Base-by-base conservation (phyloP, 2,888 invertebrate genomes). In the Harpagoxenus sublaevis region DNA sequence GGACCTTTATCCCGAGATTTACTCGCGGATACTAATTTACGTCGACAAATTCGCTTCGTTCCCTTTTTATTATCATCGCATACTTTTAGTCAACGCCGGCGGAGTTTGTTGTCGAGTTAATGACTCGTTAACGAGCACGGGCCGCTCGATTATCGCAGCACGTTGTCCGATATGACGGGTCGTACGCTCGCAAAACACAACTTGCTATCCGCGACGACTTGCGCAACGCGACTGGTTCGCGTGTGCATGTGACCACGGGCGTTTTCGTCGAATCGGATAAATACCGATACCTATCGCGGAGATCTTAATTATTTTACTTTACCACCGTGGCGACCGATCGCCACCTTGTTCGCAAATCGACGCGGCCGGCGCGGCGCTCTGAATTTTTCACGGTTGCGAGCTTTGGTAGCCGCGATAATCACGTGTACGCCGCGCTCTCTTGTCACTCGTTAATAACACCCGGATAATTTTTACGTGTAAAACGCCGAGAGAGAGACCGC, bases 271-370 rank as follows among this genome's bases (percentile, higher is more conserved):
- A 75, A 85, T 85, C 68, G 78, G 42, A 70, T 66, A 55, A 85
- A 84, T 62, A 51, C 53, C 83, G 77, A 77, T 83, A 68, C 48
- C 35, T 84, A 85, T 85, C 84, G 71, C 51, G 53, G 55, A 63
- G 79, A 86, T 86, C 79, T 84, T 86, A 86, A 86, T 86, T 84
- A 86, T 86, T 79, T 85, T 28, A 71, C 66, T 68, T 73, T 83
- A 35, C 42, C 79, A 48, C 15, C 55, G 23, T 55, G 71, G 18
- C 77, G 75, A 15, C 42, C 66, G 73, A 66, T 68, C 66, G 83
- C 65, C 45, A 57, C 71, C 73, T 74, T 51, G 71, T 66, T 70
- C 63, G 75, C 75, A 45, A 48, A 55, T 75, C 73, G 63, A 63
- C 71, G n/a, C 12, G 39, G n/a, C n/a, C 39, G 73, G 28, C n/a